phyloP scores from a whole-genome alignment of 2,113 vertebrate genomes.

The Takifugu flavidus region DNA sequence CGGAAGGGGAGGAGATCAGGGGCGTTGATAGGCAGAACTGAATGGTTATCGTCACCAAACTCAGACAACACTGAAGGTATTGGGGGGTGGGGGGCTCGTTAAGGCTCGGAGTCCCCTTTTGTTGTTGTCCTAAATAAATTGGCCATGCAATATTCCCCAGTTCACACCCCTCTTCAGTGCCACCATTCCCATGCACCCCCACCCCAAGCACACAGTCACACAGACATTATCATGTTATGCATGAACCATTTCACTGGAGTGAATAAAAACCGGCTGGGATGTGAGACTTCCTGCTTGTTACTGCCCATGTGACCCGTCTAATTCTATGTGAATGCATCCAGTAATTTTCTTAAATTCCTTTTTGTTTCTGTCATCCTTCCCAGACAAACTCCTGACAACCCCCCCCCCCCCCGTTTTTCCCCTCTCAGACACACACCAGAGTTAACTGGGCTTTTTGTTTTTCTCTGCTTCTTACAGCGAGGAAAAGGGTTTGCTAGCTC shows the following conservation, averaged over 20 bases:
- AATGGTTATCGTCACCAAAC: conserved; percentile 23
- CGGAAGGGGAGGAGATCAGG: background rate
- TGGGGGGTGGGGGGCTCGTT: background rate
- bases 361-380: conserved; percentile 4
- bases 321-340: conserved; percentile 41
- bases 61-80: conserved; percentile 17
- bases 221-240: conserved; percentile 28
- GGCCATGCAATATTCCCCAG: conserved; percentile 16
- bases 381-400: background rate
- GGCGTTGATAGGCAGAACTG: conserved; percentile 1
- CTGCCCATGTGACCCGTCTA: conserved; percentile 13
- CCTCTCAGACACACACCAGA: background rate
- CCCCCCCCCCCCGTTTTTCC: background rate
- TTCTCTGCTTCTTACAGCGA: conserved; percentile 81
- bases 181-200: conserved; percentile 9
- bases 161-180: background rate
- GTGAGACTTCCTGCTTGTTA: conserved; percentile 26
- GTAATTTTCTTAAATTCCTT: conserved; percentile 1
- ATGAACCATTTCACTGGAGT: conserved; percentile 38
- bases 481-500: conserved; percentile 99
- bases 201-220: conserved; percentile 4
- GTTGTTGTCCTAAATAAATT: conserved; percentile 57
- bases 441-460: conserved; percentile 47
- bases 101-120: conserved; percentile 22
- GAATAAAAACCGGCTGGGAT: conserved; percentile 16